Evolutionary conservation across 1,140 invertebrate genomes (phyloP).

Genomic region (Trachelipus rathkii): DNA sequence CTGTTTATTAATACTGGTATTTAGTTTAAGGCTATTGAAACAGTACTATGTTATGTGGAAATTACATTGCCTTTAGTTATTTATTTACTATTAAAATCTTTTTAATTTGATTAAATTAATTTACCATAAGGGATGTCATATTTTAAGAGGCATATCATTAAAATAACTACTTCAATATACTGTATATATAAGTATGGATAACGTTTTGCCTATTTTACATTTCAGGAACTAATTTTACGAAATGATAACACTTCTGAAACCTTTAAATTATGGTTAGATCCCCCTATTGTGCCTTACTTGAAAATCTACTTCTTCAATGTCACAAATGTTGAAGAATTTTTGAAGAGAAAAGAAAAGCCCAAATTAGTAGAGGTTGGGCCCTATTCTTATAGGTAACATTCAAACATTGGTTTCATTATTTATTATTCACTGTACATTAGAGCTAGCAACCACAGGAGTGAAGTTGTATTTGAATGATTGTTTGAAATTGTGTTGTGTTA

Average conservation of each 20-base stretch:
- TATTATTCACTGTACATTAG: too few species aligned
- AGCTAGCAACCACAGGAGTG: too few species aligned
- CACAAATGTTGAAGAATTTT: slow-evolving; percentile 74
- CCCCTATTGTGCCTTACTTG: slow-evolving; percentile 75
- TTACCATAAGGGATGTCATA: background rate
- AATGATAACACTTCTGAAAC: background rate
- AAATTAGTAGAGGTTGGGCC: slow-evolving; percentile 76
- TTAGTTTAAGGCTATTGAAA: too few species aligned
- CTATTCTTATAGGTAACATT: slow-evolving; percentile 77
- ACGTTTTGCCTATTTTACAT: background rate
- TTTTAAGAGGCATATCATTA: background rate
- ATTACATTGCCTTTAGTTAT: too few species aligned
- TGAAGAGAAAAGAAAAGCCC: slow-evolving; percentile 56
- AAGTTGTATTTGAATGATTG: too few species aligned
- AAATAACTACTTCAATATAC: background rate
- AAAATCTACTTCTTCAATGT: slow-evolving; percentile 84
- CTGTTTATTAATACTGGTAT: too few species aligned
- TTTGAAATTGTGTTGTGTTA: too few species aligned
- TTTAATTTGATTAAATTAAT: too few species aligned
- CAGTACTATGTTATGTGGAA: too few species aligned
- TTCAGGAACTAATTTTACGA: background rate
- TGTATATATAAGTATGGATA: background rate
- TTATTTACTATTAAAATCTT: too few species aligned
- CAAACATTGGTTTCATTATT: too few species aligned
- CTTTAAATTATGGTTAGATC: slow-evolving; percentile 77